Evolutionary conservation across 2,888 invertebrate species (phyloP).

Genomic region (Ctena decussata): DNA sequence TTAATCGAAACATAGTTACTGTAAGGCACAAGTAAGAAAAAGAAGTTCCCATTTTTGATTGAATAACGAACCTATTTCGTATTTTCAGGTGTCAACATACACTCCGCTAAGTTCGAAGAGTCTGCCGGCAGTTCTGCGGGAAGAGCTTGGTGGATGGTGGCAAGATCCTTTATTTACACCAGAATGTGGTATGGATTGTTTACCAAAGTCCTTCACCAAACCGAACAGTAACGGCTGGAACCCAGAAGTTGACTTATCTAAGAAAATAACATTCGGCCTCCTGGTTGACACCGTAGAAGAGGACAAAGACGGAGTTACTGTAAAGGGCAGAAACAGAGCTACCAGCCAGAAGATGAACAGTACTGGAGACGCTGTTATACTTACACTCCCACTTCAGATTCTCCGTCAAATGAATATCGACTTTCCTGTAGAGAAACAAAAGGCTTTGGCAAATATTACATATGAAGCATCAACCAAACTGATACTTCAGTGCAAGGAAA

Average conservation of each 20-base stretch:
- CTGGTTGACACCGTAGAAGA: background rate
- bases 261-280: slow-evolving; percentile 33
- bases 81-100: background rate
- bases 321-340: slow-evolving; percentile 23
- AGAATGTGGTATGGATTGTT: slow-evolving; percentile 36
- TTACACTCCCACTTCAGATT: slow-evolving; percentile 52
- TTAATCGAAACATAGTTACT: no score
- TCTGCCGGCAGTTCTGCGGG: slow-evolving; percentile 40
- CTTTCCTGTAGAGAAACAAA: background rate
- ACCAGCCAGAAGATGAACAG: slow-evolving; percentile 15
- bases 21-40: no score
- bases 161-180: slow-evolving; percentile 37
- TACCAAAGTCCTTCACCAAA: slow-evolving; percentile 26
- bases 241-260: slow-evolving; percentile 13
- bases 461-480: slow-evolving; percentile 53
- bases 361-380: slow-evolving; percentile 53
- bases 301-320: slow-evolving; percentile 8
- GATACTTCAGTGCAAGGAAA: slow-evolving; percentile 46
- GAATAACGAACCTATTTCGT: no score
- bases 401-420: slow-evolving; percentile 54
- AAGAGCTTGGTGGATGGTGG: slow-evolving; percentile 50
- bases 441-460: slow-evolving; percentile 30
- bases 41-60: no score
- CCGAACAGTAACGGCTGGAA: slow-evolving; percentile 17
- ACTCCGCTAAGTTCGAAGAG: background rate